These are phyloP conservation scores for Masticophis lateralis DNA, from an alignment of 2,797 vertebrate species.

Conservation along the genomic window DNA sequence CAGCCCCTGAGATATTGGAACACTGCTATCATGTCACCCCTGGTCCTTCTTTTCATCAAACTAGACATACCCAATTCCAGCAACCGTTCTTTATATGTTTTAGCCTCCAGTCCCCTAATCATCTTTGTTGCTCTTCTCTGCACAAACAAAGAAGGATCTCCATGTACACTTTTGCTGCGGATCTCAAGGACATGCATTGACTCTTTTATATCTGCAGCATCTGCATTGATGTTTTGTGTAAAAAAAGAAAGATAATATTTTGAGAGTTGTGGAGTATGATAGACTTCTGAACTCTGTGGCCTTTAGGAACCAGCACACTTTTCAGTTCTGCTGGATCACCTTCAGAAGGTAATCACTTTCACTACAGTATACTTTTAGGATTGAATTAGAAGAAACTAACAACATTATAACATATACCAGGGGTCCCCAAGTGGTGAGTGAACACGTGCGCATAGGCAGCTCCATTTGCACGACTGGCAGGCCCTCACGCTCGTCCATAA, in stretches of 20 bases:
- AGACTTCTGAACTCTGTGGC: neutral
- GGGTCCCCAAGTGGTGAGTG: too few relatives aligned
- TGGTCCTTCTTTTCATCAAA: too few relatives aligned
- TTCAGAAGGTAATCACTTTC: neutral
- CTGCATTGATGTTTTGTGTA: neutral
- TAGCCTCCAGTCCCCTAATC: too few relatives aligned
- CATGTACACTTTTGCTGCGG: neutral
- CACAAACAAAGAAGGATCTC: neutral
- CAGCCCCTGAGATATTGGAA: too few relatives aligned
- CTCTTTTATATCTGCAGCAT: neutral
- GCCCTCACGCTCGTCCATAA: too few relatives aligned
- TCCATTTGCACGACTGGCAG: too few relatives aligned
- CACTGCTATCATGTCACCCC: too few relatives aligned
- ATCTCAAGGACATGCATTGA: neutral
- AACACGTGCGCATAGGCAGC: too few relatives aligned
- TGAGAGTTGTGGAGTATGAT: neutral
- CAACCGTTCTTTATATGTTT: too few relatives aligned
- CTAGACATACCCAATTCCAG: too few relatives aligned
- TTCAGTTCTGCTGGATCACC: neutral
- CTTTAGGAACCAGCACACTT: neutral
- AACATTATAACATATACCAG: neutral
- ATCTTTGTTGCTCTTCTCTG: too few relatives aligned
- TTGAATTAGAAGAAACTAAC: neutral
- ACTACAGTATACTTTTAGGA: neutral
- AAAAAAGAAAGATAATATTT: neutral